Conservation (phyloP, 1,140 invertebrate species). For the Philopotamus ludificatus region DNA sequence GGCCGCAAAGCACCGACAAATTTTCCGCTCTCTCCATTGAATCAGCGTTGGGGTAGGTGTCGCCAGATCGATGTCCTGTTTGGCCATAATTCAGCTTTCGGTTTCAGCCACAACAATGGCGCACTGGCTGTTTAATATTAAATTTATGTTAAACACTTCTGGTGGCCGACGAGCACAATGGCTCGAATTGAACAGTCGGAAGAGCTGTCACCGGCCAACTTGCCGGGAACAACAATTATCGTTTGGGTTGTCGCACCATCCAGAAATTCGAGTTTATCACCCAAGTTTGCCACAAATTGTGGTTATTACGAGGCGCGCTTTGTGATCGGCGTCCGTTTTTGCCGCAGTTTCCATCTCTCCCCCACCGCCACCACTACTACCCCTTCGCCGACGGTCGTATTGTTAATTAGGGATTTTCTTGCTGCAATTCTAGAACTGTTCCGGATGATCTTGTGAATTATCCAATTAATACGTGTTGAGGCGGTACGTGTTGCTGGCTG, state of each 20-base stretch:
- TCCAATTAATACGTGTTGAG: too few species aligned
- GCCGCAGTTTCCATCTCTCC: background rate
- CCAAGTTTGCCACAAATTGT: constrained; percentile 24
- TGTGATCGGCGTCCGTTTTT: constrained; percentile 14
- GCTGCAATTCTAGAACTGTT: background rate
- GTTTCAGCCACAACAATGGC: background rate
- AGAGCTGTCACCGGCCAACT: background rate
- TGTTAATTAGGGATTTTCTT: background rate
- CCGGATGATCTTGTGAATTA: too few species aligned
- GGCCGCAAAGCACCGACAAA: background rate
- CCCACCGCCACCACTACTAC: background rate
- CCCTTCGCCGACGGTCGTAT: background rate
- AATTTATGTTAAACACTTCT: constrained; percentile 23
- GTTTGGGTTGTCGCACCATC: background rate
- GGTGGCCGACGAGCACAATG: background rate
- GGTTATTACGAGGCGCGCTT: constrained; percentile 13
- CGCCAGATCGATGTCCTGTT: background rate
- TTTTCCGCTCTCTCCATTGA: background rate
- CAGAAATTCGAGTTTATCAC: constrained; percentile 20
- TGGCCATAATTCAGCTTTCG: background rate
- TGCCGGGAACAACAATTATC: constrained; percentile 13
- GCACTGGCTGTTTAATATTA: background rate
- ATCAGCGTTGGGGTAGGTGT: too few species aligned
- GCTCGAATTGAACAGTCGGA: constrained; percentile 1
- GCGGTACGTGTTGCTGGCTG: too few species aligned